Percentiles rank a stretch among this genome's conserved stretches.
Conservation (phyloP, 2,797 vertebrate species). For the Paedocypris micromegethes region DNA sequence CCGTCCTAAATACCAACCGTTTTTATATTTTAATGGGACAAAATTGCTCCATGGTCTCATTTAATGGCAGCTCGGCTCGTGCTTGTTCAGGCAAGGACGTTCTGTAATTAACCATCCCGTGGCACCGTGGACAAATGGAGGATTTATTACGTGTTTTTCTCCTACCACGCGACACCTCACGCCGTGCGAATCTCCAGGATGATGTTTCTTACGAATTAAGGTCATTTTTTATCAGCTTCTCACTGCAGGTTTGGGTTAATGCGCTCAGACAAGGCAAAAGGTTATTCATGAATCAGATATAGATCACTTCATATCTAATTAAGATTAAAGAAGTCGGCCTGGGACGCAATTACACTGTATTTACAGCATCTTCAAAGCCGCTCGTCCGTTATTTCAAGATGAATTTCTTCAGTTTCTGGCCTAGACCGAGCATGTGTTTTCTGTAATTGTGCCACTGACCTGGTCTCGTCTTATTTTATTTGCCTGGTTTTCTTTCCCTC, state of each 20-base stretch:
- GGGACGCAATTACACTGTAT: conserved; percentile 15
- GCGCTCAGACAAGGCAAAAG: conserved; percentile 26
- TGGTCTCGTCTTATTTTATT: no score
- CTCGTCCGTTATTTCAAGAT: no score
- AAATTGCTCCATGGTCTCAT: conserved; percentile 6
- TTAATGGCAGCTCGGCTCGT: conserved; percentile 3
- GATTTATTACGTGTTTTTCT: conserved; percentile 22
- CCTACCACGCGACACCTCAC: conserved; percentile 8
- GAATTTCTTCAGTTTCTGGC: no score
- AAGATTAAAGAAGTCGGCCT: conserved; percentile 25
- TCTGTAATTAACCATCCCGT: conserved; percentile 28
- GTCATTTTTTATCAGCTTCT: conserved; percentile 6
- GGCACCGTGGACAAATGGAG: conserved; percentile 8
- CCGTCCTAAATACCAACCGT: neutral
- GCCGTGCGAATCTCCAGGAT: conserved; percentile 22
- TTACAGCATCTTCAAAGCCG: no score
- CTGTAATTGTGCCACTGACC: no score
- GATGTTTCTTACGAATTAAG: conserved; percentile 33
- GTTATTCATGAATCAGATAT: conserved; percentile 25
- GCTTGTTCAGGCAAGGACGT: conserved; percentile 18
- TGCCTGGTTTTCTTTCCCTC: no score
- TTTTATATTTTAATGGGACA: conserved; percentile 6
- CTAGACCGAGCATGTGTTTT: no score
- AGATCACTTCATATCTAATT: conserved; percentile 31
- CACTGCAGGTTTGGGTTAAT: conserved; percentile 11